Percentiles rank a stretch among this genome's conserved stretches.
Conservation (phyloP, 2,113 vertebrate genomes). For the Tupaia chinensis region DNA sequence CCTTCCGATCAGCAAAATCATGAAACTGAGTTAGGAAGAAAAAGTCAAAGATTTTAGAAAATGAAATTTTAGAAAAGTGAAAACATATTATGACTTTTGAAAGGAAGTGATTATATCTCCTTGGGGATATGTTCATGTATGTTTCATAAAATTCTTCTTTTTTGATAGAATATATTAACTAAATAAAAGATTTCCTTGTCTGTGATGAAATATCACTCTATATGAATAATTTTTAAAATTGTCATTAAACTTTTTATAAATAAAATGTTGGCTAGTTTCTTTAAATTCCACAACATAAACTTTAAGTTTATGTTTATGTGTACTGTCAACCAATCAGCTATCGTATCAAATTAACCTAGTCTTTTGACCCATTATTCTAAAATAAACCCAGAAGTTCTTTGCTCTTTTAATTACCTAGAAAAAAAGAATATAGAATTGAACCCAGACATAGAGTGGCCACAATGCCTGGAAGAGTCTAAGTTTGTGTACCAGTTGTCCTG, state of each 20-base stretch:
- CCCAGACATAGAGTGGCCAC: background rate
- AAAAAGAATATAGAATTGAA: background rate
- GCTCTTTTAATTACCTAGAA: background rate
- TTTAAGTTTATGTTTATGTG: background rate
- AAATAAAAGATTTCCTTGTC: conserved; percentile 41
- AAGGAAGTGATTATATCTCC: background rate
- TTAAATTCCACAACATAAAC: conserved; percentile 57
- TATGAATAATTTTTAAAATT: background rate
- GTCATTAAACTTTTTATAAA: conserved; percentile 38
- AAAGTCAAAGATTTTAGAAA: conserved; percentile 60
- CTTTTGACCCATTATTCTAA: conserved; percentile 19
- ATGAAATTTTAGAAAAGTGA: conserved; percentile 59
- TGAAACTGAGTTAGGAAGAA: conserved; percentile 88
- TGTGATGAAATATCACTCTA: background rate
- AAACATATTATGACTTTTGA: background rate
- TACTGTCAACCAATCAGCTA: conserved; percentile 15
- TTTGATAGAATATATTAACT: conserved; percentile 38
- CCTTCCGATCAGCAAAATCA: conserved; percentile 93
- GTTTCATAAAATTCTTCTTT: background rate
- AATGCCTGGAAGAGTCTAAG: background rate
- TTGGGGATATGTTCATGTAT: background rate
- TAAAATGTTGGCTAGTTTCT: conserved; percentile 48
- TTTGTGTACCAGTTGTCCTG: background rate
- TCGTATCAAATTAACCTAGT: conserved; percentile 1
- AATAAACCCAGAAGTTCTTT: background rate